These are phyloP conservation scores for Apamea epomidion DNA, from an alignment of 2,888 invertebrate genomes.

Conservation along the genomic window DNA sequence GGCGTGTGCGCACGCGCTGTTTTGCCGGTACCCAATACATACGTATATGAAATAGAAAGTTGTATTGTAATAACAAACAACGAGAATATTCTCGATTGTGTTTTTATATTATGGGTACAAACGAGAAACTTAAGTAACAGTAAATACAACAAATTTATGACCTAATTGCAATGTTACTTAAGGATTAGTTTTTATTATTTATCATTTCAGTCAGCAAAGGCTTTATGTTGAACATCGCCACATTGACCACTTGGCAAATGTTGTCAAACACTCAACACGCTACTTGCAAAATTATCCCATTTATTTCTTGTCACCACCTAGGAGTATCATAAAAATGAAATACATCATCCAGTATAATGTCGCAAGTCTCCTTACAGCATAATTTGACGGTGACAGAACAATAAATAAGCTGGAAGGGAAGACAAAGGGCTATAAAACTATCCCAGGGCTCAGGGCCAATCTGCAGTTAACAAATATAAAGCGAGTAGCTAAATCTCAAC, in stretches of 20 bases:
- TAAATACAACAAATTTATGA: neutral
- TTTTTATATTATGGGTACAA: neutral
- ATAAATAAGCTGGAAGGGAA: conserved; percentile 29
- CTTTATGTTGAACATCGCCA: neutral
- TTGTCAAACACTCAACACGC: neutral
- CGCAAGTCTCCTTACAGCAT: neutral
- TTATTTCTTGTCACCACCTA: conserved; percentile 16
- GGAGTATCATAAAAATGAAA: conserved; percentile 16
- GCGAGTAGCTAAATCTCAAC: conserved; percentile 73
- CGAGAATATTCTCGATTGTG: neutral
- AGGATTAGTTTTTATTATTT: neutral
- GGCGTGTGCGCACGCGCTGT: conserved; percentile 72
- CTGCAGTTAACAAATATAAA: conserved; percentile 50
- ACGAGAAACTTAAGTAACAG: too few species aligned
- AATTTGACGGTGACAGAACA: conserved; percentile 27
- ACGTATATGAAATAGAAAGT: conserved; percentile 68
- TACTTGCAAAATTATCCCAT: conserved; percentile 8
- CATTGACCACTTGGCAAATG: neutral
- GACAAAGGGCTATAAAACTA: conserved; percentile 64
- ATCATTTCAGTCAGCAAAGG: neutral
- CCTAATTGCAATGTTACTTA: neutral
- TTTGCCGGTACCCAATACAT: conserved; percentile 60
- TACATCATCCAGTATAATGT: neutral
- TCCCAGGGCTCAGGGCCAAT: conserved; percentile 30
- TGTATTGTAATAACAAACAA: conserved; percentile 42